Percentiles rank a stretch among this genome's conserved stretches.
These are phyloP conservation scores for Achatina immaculata DNA, from an alignment of 1,140 invertebrate genomes.

Conservation along the genomic window DNA sequence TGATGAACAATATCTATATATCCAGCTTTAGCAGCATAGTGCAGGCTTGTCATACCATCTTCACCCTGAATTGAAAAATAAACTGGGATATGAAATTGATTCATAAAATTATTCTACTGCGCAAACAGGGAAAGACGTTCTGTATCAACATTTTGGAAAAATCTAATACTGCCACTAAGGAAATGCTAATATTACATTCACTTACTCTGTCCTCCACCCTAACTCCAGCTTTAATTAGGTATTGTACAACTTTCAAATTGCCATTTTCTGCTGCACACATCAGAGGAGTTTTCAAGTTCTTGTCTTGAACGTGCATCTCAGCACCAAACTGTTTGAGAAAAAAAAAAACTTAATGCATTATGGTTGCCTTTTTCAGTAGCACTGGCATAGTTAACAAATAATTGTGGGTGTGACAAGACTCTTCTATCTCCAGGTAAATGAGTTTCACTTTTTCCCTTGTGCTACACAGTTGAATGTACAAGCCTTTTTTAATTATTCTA, in stretches of 20 bases:
- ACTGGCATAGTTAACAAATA: no score
- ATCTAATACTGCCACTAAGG: no score
- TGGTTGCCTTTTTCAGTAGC: no score
- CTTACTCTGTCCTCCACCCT: conserved; percentile 80
- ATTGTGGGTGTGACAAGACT: no score
- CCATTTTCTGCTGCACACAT: conserved; percentile 82
- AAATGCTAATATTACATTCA: no score
- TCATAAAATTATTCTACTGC: no score
- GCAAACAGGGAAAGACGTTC: no score
- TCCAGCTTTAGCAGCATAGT: conserved; percentile 99
- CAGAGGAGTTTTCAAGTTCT: conserved; percentile 83
- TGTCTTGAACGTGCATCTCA: conserved; percentile 81
- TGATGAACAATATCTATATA: conserved; percentile 95
- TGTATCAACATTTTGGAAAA: no score
- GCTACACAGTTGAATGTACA: no score
- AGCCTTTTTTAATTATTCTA: no score
- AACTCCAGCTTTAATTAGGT: conserved; percentile 82
- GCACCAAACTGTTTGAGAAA: conserved; percentile 76
- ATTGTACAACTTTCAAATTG: conserved; percentile 77
- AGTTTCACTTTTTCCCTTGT: no score
- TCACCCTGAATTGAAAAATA: conserved; percentile 77
- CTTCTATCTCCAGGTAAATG: no score
- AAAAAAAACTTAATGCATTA: conserved; percentile 13
- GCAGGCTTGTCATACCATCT: conserved; percentile 96
- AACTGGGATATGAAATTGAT: background rate